phyloP scores from a whole-genome alignment of 2,888 invertebrate genomes.

The Neuroscelio doddi region DNA sequence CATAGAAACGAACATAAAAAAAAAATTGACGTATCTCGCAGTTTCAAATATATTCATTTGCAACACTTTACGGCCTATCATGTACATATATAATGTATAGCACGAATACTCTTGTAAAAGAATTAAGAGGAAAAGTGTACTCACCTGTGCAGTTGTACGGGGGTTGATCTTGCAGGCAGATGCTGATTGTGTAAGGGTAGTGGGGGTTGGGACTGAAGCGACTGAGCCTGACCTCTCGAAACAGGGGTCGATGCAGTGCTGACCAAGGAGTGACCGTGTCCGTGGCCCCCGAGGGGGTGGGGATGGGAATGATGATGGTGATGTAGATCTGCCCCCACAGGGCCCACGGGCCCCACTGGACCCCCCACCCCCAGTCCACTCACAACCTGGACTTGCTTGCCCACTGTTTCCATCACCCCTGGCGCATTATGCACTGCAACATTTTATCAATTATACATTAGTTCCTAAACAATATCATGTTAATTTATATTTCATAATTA shows the following conservation, averaged over 20 bases:
- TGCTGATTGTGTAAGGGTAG: constrained; percentile 68
- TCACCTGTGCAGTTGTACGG: constrained; percentile 68
- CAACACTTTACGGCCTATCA: too few species aligned
- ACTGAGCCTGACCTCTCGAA: constrained; percentile 63
- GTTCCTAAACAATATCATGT: not conserved
- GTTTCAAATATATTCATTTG: too few species aligned
- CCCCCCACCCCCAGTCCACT: constrained; percentile 70
- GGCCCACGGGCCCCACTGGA: constrained; percentile 66
- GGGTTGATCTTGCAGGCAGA: constrained; percentile 68
- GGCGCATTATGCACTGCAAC: constrained; percentile 69
- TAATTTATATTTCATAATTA: not conserved
- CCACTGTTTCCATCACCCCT: constrained; percentile 70
- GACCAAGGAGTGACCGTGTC: constrained; percentile 66
- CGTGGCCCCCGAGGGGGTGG: constrained; percentile 60
- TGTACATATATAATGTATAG: too few species aligned
- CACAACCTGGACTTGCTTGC: constrained; percentile 70
- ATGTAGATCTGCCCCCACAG: constrained; percentile 67
- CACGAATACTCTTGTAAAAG: too few species aligned
- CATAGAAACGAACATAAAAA: too few species aligned
- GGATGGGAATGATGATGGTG: constrained; percentile 68
- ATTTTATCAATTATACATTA: constrained; percentile 21
- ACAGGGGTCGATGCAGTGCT: constrained; percentile 64
- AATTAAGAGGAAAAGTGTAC: constrained; percentile 18
- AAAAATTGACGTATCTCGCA: too few species aligned
- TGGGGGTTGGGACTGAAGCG: constrained; percentile 60